Evolutionary conservation across 2,797 vertebrate genomes (phyloP).

Genomic region (Cirrhinus mrigala): DNA sequence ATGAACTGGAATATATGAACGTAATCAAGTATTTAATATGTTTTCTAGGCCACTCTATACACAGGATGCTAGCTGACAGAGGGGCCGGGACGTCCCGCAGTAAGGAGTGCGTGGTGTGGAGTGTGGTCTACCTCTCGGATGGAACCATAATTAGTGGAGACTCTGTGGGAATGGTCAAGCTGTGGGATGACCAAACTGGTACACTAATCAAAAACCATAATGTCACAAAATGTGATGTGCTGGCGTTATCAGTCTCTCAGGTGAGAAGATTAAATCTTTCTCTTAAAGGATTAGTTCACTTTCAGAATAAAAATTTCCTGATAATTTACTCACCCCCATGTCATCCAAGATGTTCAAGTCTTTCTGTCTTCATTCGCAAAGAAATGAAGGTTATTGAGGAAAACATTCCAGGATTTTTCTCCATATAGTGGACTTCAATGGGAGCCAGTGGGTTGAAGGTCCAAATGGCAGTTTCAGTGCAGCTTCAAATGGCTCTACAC

Average conservation of each 20-base stretch:
- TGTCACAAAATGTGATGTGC: constrained; percentile 83
- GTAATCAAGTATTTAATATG: not conserved
- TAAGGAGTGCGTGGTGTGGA: constrained; percentile 88
- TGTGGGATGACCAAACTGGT: constrained; percentile 89
- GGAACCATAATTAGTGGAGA: constrained; percentile 86
- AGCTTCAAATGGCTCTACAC: too few relatives aligned
- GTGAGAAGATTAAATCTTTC: constrained; percentile 68
- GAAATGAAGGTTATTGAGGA: too few relatives aligned
- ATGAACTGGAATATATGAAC: not conserved
- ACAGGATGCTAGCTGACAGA: constrained; percentile 85
- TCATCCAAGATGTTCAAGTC: too few relatives aligned
- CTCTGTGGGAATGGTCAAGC: constrained; percentile 90
- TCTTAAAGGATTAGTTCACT: too few relatives aligned
- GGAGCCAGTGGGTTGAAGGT: too few relatives aligned
- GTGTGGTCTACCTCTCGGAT: constrained; percentile 82
- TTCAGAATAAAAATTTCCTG: too few relatives aligned
- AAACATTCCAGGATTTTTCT: too few relatives aligned
- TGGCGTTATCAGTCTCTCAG: constrained; percentile 83
- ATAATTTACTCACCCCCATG: too few relatives aligned
- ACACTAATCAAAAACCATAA: constrained; percentile 83
- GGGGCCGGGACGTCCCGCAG: constrained; percentile 65
- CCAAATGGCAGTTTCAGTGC: too few relatives aligned
- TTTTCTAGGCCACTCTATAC: constrained; percentile 79
- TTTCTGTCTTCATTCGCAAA: too few relatives aligned
- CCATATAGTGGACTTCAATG: too few relatives aligned